Evolutionary conservation across 1,140 invertebrate species (phyloP), one percentile per base, ranked within the genome.

Genomic region (Brachionus asplanchnoidis): DNA sequence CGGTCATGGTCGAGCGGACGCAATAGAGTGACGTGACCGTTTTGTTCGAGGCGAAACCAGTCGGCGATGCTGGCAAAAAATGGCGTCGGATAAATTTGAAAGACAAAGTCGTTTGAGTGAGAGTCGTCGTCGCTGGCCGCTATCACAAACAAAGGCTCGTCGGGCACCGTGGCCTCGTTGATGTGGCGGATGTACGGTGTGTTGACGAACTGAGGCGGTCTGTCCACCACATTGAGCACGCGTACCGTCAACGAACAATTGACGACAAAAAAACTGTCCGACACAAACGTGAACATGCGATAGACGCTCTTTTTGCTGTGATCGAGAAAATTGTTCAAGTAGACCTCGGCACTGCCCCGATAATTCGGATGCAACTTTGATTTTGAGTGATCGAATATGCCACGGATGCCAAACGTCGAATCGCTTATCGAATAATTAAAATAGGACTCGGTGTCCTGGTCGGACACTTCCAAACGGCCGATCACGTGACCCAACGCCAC

Each of bases 371-470:
- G 60, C 2, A 32, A 40, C 53, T 82, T 82, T 9, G 79, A 23
- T 9, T 68, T 60, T 5, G 79, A 28, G 32, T 82, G 53, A 7
- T 60, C 50, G 32, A 65, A 82, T 17, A 82, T 82, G 14, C 36
- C 53, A 9, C 79, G 20, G 66, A 82, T 82, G 26, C 79, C 79
- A 5, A 82, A 82, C 20, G 65, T 68, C 1, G 79, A 60, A 20
- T 82, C 79, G 53, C 17, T 65, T n/a, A 82, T 65, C 17, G 79
- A 82, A 65, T 65, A 82, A 12, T 82, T 82, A 17, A 82, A 82
- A 46, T 65, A 82, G 20, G 79, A 82, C n/a, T 82, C 79, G 23
- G 12, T 68, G 53, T 82, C 79, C 14, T n/a, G 32, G 42, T 82
- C 79, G 17, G 65, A 65, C 1, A 82, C 79, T 11, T 82, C 79